These are phyloP conservation scores for Neogale vison DNA, from an alignment of 2,113 vertebrate genomes.

Conservation along the genomic window DNA sequence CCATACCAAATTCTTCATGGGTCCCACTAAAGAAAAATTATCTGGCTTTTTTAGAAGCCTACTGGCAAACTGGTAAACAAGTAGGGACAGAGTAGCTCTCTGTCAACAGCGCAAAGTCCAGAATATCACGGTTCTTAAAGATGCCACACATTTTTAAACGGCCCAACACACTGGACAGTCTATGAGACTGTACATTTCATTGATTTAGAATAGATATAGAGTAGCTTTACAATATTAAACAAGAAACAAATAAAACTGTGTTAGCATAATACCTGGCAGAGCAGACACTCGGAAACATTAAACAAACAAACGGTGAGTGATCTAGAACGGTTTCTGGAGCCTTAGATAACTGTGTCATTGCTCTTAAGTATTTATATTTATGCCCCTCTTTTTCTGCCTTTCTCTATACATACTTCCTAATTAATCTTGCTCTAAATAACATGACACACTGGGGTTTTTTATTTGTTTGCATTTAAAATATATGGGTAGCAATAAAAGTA, in stretches of 20 bases:
- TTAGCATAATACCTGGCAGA: not conserved
- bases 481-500: slow-evolving; percentile 54
- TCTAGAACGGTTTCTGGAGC: not conserved
- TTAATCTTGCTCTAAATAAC: slow-evolving; percentile 52
- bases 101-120: slow-evolving; percentile 54
- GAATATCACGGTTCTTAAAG: slow-evolving; percentile 55
- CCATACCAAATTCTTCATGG: slow-evolving; percentile 63
- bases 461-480: slow-evolving; percentile 59
- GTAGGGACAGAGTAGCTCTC: slow-evolving; percentile 67
- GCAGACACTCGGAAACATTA: slow-evolving; percentile 50
- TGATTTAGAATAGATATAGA: slow-evolving; percentile 55
- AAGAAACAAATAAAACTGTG: slow-evolving; percentile 45
- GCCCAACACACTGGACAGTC: slow-evolving; percentile 1
- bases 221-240: slow-evolving; percentile 39
- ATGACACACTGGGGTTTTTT: not conserved
- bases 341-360: not conserved
- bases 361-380: slow-evolving; percentile 6
- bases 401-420: slow-evolving; percentile 28
- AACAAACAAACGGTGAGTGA: not conserved
- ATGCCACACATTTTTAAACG: slow-evolving; percentile 46
- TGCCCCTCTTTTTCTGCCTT: not conserved
- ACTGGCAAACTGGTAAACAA: slow-evolving; percentile 71
- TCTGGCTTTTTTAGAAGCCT: slow-evolving; percentile 68
- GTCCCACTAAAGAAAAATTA: slow-evolving; percentile 65
- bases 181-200: slow-evolving; percentile 46